phyloP scores from a whole-genome alignment of 2,797 vertebrate species.

The Diplodus sargus region DNA sequence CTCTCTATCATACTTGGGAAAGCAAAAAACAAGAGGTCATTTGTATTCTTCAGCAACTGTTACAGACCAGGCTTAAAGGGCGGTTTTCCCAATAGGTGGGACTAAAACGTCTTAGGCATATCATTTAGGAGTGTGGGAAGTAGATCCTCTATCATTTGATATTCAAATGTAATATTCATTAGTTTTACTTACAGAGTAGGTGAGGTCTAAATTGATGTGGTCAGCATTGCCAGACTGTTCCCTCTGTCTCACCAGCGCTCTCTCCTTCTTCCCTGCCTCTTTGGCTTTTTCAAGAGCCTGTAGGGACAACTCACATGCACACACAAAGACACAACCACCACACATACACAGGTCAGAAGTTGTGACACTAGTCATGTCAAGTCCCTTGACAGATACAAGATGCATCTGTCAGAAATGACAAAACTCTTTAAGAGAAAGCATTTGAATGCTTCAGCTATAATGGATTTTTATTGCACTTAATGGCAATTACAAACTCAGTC shows the following conservation, averaged over 20 bases:
- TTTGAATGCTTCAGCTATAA: too few relatives aligned
- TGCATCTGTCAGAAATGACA: too few relatives aligned
- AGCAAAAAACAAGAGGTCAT: neutral
- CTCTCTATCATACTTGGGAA: neutral
- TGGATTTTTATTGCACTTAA: too few relatives aligned
- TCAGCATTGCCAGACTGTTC: slow-evolving; percentile 90
- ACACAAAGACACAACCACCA: neutral
- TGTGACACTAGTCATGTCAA: too few relatives aligned
- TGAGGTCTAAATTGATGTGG: slow-evolving; percentile 93
- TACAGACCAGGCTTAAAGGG: neutral
- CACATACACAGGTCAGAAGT: neutral
- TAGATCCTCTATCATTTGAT: neutral
- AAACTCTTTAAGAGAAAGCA: too few relatives aligned
- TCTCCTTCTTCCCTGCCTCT: slow-evolving; percentile 95
- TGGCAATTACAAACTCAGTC: too few relatives aligned
- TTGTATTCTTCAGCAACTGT: neutral
- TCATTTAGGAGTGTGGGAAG: neutral
- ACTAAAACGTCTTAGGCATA: neutral
- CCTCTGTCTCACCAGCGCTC: slow-evolving; percentile 91
- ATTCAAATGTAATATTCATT: neutral
- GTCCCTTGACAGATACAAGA: too few relatives aligned
- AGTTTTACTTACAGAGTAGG: slow-evolving; percentile 90
- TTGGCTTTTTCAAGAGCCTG: slow-evolving; percentile 98
- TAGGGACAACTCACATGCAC: slow-evolving; percentile 31
- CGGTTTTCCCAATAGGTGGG: neutral